Evolutionary conservation across 92 coral and sea anemone genomes (phyloP), one percentile per base, ranked within the genome.

Genomic region (Hydrozoanthus gracilis): DNA sequence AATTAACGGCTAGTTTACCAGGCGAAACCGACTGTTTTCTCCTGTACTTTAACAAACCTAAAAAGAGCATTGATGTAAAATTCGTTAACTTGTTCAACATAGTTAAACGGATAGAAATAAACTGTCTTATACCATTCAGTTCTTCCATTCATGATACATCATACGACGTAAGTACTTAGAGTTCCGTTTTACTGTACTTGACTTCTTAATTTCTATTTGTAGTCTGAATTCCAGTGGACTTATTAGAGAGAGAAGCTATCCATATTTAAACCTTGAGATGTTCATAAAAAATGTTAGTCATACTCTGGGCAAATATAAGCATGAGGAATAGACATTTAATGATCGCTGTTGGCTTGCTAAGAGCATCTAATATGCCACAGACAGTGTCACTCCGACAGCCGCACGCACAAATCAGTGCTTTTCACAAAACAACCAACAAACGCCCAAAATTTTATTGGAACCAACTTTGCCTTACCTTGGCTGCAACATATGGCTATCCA

Each of bases 401-500:
- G 15, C 82, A 44, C 68, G 47, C 50, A 18, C 65, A 77, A 77
- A 54, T 77, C 82, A 56, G 66, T 77, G 82, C 69, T 76, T 76
- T 52, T 45, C 66, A 77, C 82, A 77, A 55, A 20, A 35, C 51
- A 51, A 76, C 10, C 5, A 11, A 51, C 72, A 46, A 68, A 46
- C 74, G 15, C 85, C 7, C 46, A 48, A 10, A 18, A 15, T 12
- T 48, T 80, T 12, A 48, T 27, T 48, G 74, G 20, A 65, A 47
- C 12, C 39, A 10, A 48, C 18, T 51, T 65, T 51, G n/a, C 4
- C 85, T 80, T 65, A 80, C 85, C 85, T 80, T 80, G 85, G 85
- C 16, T 80, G 85, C 85, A 80, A 65, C 85, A 80, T 80, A 18
- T 80, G 85, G 85, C 60, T 65, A 49, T 48, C 85, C 85, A 49